Percentiles rank a stretch among this genome's conserved stretches.
Evolutionary conservation across 1,140 invertebrate genomes (phyloP).

Genomic region (Zaprionus nigranus): DNA sequence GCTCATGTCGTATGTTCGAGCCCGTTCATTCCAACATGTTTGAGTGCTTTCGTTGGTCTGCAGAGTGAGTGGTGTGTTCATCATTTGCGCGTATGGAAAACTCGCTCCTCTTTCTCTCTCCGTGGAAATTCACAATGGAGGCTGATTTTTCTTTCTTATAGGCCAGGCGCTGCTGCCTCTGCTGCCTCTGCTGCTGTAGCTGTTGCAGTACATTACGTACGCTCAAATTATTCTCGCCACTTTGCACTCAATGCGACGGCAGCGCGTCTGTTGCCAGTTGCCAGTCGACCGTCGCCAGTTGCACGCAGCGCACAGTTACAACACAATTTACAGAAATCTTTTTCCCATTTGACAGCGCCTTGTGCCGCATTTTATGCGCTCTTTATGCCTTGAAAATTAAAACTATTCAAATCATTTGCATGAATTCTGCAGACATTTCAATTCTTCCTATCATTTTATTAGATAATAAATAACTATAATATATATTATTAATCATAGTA

Average conservation of each 20-base stretch:
- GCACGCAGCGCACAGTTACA: slow-evolving; percentile 28
- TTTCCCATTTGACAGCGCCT: background rate
- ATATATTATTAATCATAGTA: no score
- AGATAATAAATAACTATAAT: no score
- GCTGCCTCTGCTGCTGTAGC: slow-evolving; percentile 13
- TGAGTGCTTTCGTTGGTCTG: slow-evolving; percentile 27
- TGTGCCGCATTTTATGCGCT: background rate
- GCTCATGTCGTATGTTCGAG: slow-evolving; percentile 22
- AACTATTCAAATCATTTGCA: no score
- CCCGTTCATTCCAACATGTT: slow-evolving; percentile 41
- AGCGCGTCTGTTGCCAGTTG: slow-evolving; percentile 14
- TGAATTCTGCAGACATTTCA: no score
- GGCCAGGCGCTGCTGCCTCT: slow-evolving; percentile 44
- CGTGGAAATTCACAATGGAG: slow-evolving; percentile 82
- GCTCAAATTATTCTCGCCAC: slow-evolving; percentile 46
- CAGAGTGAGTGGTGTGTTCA: slow-evolving; percentile 45
- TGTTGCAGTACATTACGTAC: background rate
- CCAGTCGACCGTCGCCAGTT: slow-evolving; percentile 48
- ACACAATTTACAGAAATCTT: background rate
- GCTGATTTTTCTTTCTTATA: slow-evolving; percentile 79
- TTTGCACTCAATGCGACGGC: slow-evolving; percentile 41
- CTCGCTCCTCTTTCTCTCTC: slow-evolving; percentile 32
- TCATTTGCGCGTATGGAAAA: slow-evolving; percentile 68
- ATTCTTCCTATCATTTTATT: no score
- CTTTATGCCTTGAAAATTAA: background rate